Evolutionary conservation across 2,113 vertebrate genomes (phyloP).

Genomic region (Petaurus breviceps): DNA sequence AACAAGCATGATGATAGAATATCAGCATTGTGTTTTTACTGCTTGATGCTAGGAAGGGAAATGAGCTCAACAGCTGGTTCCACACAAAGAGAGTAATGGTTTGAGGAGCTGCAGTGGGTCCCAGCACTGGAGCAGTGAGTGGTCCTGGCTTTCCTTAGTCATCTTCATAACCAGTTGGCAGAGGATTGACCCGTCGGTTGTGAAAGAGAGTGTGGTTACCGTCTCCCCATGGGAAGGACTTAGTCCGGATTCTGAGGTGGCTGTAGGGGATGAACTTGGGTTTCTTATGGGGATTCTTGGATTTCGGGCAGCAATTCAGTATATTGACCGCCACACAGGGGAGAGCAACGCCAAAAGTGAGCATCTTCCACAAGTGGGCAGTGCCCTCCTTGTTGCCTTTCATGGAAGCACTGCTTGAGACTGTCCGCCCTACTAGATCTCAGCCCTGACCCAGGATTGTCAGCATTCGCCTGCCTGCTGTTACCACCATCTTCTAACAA

Average conservation of each 20-base stretch:
- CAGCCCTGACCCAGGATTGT: background rate
- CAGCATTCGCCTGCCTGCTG: background rate
- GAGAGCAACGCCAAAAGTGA: slow-evolving; percentile 85
- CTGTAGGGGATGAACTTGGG: slow-evolving; percentile 85
- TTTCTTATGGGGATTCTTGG: slow-evolving; percentile 69
- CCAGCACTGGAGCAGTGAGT: rapidly evolving
- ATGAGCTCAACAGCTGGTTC: background rate
- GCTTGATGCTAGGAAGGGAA: background rate
- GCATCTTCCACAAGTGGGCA: slow-evolving; percentile 85
- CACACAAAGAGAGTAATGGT: slow-evolving; percentile 56
- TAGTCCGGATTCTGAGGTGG: slow-evolving; percentile 87
- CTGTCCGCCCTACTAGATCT: rapidly evolving
- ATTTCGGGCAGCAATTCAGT: slow-evolving; percentile 87
- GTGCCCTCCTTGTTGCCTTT: background rate
- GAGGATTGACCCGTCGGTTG: slow-evolving; percentile 84
- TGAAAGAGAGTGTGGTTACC: slow-evolving; percentile 87
- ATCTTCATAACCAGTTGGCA: slow-evolving; percentile 87
- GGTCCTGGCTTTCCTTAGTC: slow-evolving; percentile 75
- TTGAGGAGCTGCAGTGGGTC: slow-evolving; percentile 43
- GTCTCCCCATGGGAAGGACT: slow-evolving; percentile 91
- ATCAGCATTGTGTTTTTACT: rapidly evolving
- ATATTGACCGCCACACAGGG: slow-evolving; percentile 87
- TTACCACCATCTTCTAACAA: background rate
- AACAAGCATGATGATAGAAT: too few species aligned
- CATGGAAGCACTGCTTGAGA: background rate